phyloP scores from a whole-genome alignment of 2,797 vertebrate species.

The Sebastes umbrosus region DNA sequence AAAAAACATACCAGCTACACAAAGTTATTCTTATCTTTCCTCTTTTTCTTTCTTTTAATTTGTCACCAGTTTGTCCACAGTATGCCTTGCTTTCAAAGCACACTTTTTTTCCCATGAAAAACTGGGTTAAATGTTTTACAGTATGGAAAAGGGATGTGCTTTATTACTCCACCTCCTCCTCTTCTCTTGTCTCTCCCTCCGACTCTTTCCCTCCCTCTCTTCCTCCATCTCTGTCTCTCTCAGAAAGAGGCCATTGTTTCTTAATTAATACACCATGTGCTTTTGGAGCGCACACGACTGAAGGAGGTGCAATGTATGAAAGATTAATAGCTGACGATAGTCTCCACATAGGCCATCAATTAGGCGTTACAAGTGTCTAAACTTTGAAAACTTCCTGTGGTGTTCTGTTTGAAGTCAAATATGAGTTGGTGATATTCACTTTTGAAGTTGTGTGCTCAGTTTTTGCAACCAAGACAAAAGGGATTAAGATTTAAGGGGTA shows the following conservation, averaged over 20 bases:
- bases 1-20: background rate
- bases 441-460: background rate
- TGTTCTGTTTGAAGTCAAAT: background rate
- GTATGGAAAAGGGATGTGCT: slow-evolving; percentile 36
- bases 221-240: slow-evolving; percentile 21
- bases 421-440: background rate
- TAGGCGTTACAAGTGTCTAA: slow-evolving; percentile 11
- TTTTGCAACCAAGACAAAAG: background rate
- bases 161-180: slow-evolving; percentile 23
- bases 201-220: background rate
- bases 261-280: slow-evolving; percentile 62
- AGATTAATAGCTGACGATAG: slow-evolving; percentile 28
- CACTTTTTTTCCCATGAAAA: slow-evolving; percentile 6
- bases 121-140: slow-evolving; percentile 44
- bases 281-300: slow-evolving; percentile 1
- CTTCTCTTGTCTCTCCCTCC: background rate
- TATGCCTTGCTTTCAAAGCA: background rate
- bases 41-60: background rate
- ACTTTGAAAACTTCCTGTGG: background rate
- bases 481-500: background rate
- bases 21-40: background rate
- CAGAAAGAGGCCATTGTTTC: slow-evolving; percentile 64
- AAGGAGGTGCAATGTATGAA: slow-evolving; percentile 17
- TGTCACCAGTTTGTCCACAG: background rate
- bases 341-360: slow-evolving; percentile 14